Evolutionary conservation across 2,888 invertebrate species (phyloP).

Genomic region (Drosophila picticornis): DNA sequence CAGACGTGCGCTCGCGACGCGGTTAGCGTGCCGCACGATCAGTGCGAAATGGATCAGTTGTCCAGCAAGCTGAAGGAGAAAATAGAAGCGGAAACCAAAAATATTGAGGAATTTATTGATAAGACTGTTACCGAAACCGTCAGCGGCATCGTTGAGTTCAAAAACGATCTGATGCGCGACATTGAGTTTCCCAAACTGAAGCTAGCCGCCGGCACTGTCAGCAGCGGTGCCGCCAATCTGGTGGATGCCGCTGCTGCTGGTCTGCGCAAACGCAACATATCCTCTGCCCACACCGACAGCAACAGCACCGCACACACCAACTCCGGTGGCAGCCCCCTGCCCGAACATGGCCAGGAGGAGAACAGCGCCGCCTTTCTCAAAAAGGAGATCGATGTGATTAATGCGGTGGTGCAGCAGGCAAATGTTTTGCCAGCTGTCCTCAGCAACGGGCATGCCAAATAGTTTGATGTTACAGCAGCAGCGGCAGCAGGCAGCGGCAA

Average conservation of each 20-base stretch:
- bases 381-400: conserved; percentile 85
- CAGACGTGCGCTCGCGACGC: conserved; percentile 79
- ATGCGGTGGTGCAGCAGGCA: conserved; percentile 85
- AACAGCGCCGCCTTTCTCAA: conserved; percentile 81
- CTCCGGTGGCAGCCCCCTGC: conserved; percentile 2
- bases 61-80: conserved; percentile 84
- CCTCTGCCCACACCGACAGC: conserved; percentile 47
- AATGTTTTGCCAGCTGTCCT: conserved; percentile 85
- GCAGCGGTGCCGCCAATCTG: conserved; percentile 42
- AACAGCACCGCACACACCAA: conserved; percentile 13
- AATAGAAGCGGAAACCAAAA: conserved; percentile 84
- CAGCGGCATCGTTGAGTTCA: conserved; percentile 85
- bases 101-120: conserved; percentile 86
- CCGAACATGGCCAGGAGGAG: conserved; percentile 42
- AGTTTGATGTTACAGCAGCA: conserved; percentile 40
- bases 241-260: conserved; percentile 62
- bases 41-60: conserved; percentile 85
- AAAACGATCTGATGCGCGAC: conserved; percentile 85
- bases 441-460: conserved; percentile 85
- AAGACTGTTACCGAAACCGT: conserved; percentile 85
- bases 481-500: neutral
- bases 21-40: conserved; percentile 83
- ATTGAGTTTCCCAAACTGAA: conserved; percentile 74
- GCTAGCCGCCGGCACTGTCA: conserved; percentile 51
- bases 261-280: conserved; percentile 83